Conservation (phyloP, 2,113 vertebrate species). For the Saccopteryx leptura region DNA sequence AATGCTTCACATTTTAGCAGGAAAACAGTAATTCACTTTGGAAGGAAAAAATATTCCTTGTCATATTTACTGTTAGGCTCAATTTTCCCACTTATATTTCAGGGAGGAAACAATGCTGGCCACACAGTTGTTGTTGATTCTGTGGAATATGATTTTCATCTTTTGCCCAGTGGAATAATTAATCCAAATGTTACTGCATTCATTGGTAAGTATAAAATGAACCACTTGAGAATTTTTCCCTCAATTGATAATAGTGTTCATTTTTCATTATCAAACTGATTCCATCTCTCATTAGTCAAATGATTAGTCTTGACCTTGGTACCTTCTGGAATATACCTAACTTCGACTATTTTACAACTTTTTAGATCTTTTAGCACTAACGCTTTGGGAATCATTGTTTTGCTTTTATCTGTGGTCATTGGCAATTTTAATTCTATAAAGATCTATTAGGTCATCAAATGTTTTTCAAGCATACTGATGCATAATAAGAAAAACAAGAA, state of each 20-base stretch:
- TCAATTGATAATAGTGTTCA: not conserved
- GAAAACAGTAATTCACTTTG: conserved; percentile 12
- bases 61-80: conserved; percentile 11
- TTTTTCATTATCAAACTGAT: conserved; percentile 45
- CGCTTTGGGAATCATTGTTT: conserved; percentile 38
- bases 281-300: not conserved
- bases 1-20: conserved; percentile 43
- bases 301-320: conserved; percentile 7
- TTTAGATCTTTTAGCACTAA: not conserved
- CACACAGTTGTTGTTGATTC: conserved; percentile 99
- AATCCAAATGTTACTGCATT: conserved; percentile 98
- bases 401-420: not conserved
- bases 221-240: not conserved
- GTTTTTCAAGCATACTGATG: conserved; percentile 10
- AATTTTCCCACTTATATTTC: conserved; percentile 52
- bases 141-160: conserved; percentile 99
- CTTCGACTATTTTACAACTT: not conserved
- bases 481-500: not conserved
- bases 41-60: not conserved
- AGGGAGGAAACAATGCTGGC: conserved; percentile 99
- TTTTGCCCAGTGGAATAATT: conserved; percentile 99
- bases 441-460: not conserved
- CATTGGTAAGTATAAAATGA: conserved; percentile 93
- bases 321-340: conserved; percentile 2
- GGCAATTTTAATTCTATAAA: not conserved